Evolutionary conservation across 2,888 invertebrate genomes (phyloP).

Genomic region (Dione vanillae): DNA sequence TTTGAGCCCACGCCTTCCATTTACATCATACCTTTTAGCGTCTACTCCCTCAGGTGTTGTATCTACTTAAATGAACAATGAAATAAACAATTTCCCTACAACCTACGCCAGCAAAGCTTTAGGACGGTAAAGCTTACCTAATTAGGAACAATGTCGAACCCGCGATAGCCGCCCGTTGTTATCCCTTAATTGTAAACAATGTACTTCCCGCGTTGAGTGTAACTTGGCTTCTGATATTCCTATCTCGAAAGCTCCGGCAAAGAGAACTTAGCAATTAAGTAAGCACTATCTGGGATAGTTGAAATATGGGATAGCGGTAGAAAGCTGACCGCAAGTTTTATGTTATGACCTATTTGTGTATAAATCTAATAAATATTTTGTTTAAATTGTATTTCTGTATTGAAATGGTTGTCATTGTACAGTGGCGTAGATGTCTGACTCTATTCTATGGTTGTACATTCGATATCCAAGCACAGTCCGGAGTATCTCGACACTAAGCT

Average conservation of each 20-base stretch:
- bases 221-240: constrained; percentile 26
- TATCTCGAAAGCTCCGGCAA: neutral
- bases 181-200: constrained; percentile 38
- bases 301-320: constrained; percentile 6
- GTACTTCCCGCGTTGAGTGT: constrained; percentile 31
- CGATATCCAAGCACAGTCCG: neutral
- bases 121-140: constrained; percentile 16
- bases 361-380: neutral
- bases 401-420: neutral
- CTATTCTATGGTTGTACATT: neutral
- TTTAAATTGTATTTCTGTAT: neutral
- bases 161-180: constrained; percentile 14
- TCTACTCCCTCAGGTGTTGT: neutral
- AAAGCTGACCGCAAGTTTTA: neutral
- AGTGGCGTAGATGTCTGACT: neutral
- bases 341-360: neutral
- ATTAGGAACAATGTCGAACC: constrained; percentile 25
- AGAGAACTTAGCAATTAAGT: constrained; percentile 11
- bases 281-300: neutral
- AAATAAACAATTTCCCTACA: neutral
- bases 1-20: no score
- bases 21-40: neutral
- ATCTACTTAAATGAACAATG: neutral
- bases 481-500: neutral
- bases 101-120: neutral